Evolutionary conservation across 35 echinoderm and acorn worm genomes (phyloP).

Genomic region (Hemicentrotus pulcherrimus): DNA sequence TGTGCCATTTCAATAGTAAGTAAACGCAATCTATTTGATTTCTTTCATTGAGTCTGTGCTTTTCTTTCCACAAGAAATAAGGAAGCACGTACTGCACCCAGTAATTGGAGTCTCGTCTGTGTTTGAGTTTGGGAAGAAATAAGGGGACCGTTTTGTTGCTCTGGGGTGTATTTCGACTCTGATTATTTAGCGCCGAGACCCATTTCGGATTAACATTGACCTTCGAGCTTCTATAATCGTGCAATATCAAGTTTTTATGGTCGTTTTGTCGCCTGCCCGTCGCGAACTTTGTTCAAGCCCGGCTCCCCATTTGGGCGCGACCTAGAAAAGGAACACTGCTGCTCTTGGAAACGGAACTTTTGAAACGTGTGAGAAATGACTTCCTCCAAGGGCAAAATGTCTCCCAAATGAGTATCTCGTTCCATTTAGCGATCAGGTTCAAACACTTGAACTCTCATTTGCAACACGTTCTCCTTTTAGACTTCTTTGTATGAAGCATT

Average conservation of each 20-base stretch:
- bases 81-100: not conserved
- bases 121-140: not conserved
- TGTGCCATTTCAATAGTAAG: not conserved
- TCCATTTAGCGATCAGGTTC: not conserved
- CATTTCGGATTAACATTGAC: not conserved
- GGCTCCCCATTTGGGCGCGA: not conserved
- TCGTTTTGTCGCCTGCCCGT: not conserved
- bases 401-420: slow-evolving; percentile 11
- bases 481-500: not conserved
- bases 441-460: not conserved
- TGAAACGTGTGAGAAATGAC: slow-evolving; percentile 26
- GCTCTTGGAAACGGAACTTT: not conserved
- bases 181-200: slow-evolving; percentile 2
- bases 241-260: slow-evolving; percentile 43
- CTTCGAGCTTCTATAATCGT: not conserved
- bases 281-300: not conserved
- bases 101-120: not conserved
- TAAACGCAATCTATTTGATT: not conserved
- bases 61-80: not conserved
- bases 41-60: not conserved
- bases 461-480: not conserved
- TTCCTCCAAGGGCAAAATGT: not conserved
- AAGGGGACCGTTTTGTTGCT: not conserved
- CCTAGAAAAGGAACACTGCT: not conserved
- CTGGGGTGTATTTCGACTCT: not conserved